Evolutionary conservation across 1,140 invertebrate genomes (phyloP).

Genomic region (Drosophila guanche): DNA sequence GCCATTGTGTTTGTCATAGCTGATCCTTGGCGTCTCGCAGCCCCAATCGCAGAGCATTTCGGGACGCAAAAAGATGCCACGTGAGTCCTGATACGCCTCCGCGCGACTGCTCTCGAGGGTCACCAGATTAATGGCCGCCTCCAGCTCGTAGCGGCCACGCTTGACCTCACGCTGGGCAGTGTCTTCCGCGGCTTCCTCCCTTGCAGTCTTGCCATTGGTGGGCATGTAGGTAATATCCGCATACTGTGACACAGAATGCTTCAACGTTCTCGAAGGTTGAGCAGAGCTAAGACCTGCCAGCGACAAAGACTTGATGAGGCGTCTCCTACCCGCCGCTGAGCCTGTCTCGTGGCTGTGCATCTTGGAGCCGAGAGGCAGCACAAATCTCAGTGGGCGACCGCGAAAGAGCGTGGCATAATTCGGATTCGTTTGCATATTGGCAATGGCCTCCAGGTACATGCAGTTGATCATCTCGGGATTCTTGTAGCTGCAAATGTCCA

Average conservation of each 20-base stretch:
- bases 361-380: conserved; percentile 85
- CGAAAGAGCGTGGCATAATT: conserved; percentile 92
- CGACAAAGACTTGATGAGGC: conserved; percentile 70
- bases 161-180: conserved; percentile 16
- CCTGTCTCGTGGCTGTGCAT: neutral
- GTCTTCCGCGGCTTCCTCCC: conserved; percentile 19
- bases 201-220: conserved; percentile 46
- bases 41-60: conserved; percentile 89
- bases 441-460: conserved; percentile 92
- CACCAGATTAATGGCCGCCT: conserved; percentile 84
- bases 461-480: conserved; percentile 92
- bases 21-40: conserved; percentile 92
- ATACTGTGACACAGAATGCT: conserved; percentile 70
- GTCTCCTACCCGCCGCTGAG: conserved; percentile 6
- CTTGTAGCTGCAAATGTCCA: conserved; percentile 93
- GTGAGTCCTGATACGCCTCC: conserved; percentile 84
- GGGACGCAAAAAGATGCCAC: conserved; percentile 86
- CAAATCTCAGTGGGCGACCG: conserved; percentile 89
- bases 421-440: conserved; percentile 91
- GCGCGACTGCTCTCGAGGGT: conserved; percentile 84
- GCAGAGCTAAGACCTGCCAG: conserved; percentile 48
- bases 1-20: conserved; percentile 86
- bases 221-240: conserved; percentile 68
- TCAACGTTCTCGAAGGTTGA: conserved; percentile 41
- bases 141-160: conserved; percentile 30